Percentiles rank a stretch among this genome's conserved stretches.
Evolutionary conservation across 1,140 invertebrate genomes (phyloP).

Genomic region (Pristionchus pacificus): DNA sequence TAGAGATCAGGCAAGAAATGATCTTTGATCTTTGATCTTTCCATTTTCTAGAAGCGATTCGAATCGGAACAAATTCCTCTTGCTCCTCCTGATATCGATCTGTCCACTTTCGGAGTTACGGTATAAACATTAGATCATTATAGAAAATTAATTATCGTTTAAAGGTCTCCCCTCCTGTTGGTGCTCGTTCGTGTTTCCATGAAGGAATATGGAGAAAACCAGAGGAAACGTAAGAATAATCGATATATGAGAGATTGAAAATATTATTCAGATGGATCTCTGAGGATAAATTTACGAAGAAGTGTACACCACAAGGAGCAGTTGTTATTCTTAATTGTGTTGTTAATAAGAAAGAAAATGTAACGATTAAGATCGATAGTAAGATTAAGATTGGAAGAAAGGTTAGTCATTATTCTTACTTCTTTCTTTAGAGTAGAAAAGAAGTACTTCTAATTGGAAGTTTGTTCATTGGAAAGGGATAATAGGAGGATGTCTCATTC

Average conservation of each 20-base stretch:
- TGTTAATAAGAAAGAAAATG: slow-evolving; percentile 27
- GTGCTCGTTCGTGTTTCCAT: slow-evolving; percentile 9
- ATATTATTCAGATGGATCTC: slow-evolving; percentile 28
- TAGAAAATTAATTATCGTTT: no score
- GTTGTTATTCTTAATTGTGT: slow-evolving; percentile 30
- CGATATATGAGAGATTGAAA: neutral
- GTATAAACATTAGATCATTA: no score
- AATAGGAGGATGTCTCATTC: neutral
- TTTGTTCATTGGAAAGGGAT: neutral
- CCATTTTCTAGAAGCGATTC: no score
- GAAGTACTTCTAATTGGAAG: no score
- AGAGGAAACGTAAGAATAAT: slow-evolving; percentile 28
- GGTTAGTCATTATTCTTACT: neutral
- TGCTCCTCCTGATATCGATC: neutral
- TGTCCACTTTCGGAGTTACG: neutral
- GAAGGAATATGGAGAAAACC: slow-evolving; percentile 17
- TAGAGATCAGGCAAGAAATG: no score
- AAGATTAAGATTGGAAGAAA: slow-evolving; percentile 27
- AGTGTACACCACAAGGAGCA: slow-evolving; percentile 29
- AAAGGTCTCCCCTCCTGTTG: no score
- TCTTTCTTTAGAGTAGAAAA: no score
- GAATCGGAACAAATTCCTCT: no score
- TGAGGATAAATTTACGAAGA: slow-evolving; percentile 34
- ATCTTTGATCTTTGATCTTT: no score
- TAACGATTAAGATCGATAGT: slow-evolving; percentile 27